Base-by-base conservation (phyloP, 2,797 vertebrate species). In the Tapera naevia region DNA sequence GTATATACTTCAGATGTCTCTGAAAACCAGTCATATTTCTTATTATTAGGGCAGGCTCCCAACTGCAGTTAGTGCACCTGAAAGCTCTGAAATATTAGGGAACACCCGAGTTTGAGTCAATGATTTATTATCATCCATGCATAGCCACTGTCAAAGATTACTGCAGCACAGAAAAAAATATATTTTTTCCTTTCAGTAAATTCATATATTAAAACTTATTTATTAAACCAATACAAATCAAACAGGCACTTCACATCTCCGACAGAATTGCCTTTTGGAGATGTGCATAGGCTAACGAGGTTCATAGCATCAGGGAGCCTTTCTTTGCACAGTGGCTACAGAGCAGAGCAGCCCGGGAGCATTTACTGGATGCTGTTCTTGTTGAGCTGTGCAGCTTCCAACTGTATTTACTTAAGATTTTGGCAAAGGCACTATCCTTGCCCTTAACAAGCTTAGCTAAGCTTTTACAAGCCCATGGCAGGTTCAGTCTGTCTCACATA, bases 401-500 rank as follows among this genome's bases (percentile, higher is more conserved):
- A 6, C 67, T 50, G 12, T 41, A 22, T 70, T 91, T 70, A 76
- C 72, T 56, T 41, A 54, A 71, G 56, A 22, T 60, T 79, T 70
- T 35, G 66, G 30, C 79, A 86, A 89, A 90, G 43, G 16, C 5
- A 5, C 74, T 48, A 37, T 45, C 60, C 89, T 79, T 90, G 51
- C 73, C 48, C 41, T 81, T 79, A 78, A 78, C 80, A 53, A 19
- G 88, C 88, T 91, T 41, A 89, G 60, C 89, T 93, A 39, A 92
- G 65, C 87, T 86, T 75, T 80, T 62, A 70, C 86, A 79, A 82
- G 57, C 66, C 78, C 39, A 35, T 18, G 17, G 81, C 71, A 89
- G 81, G 90, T 80, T 82, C 89, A 89, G 91, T 85, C 86, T 79
- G 43, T 79, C 95, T 96, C 33, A 54, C 32, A 7, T 80, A 81